Evolutionary conservation across 2,113 vertebrate species (phyloP), one percentile per base, ranked within the genome.

Genomic region (Diphyllodes magnificus): DNA sequence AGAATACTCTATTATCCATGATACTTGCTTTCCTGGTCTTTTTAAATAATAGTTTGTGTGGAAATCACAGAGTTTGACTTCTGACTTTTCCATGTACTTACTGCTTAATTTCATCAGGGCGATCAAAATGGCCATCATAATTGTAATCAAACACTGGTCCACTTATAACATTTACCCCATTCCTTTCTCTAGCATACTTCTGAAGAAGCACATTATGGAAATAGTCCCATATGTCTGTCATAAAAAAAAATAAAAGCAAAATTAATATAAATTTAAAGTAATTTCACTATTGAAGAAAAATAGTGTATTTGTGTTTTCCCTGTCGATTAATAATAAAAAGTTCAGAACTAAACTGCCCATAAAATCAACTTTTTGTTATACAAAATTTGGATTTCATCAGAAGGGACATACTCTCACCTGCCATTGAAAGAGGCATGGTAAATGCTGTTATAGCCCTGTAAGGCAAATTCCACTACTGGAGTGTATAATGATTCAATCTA

Each of bases 71-170:
- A 39, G 17, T 66, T 86, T 88, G 53, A 57, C 16, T 63, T 44
- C 49, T 45, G 57, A 16, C 33, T 82, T 81, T 83, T 54, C 59
- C 68, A 68, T 69, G 72, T 91, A 98, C 98, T 98, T 97, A 99
- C 99, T 61, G 33, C 53, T 80, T 81, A 60, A 97, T 95, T 78
- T 96, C 91, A 57, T 75, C 72, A 30, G 95, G 86, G 33, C 95
- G 51, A 89, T 99, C 99, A 89, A 98, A 98, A 87, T 95, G 98
- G 51, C 99, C 99, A 68, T 99, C 98, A 24, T 96, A 99, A 97
- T 99, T 97, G 63, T 98, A 96, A 96, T 99, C 99, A 45, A 99
- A 99, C 93, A 99, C 96, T 9, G 99, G 99, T 78, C 99, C 99
- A 70, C 99, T 99, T 88, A 99, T 82, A 76, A 99, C 97, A 81